Base-by-base conservation (phyloP, 2,113 vertebrate species). In the Canis aureus region DNA sequence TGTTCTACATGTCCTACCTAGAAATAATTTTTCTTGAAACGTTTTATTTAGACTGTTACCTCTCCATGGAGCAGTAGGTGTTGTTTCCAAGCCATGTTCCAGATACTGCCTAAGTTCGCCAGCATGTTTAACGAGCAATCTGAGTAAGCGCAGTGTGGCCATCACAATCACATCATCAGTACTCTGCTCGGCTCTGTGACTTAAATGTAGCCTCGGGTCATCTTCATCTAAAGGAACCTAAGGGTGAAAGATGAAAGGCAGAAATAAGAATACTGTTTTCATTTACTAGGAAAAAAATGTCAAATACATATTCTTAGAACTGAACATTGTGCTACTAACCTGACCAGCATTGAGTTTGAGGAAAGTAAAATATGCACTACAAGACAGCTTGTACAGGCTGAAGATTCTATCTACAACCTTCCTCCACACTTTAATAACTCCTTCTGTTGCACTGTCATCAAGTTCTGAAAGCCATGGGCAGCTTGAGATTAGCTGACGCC, bases 151-250 rank as follows among this genome's bases (percentile, higher is more conserved):
- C 92, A 99, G 97, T 0, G 99, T 99, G 85, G 99, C 99, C 99
- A 99, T 99, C 91, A 99, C 99, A 15, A 99, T 99, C 38, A 99
- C 98, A 15, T 99, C 99, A 38, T 99, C 99, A 6, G 99, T 99
- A 98, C 99, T 99, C 98, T 99, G 99, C 95, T 99, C 99, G 64
- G 97, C 99, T 97, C 96, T 99, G 51, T 95, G 99, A 94, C 98
- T 98, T 93, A 99, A 98, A 97, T 98, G 99, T 49, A 99, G 96
- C 86, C 99, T 99, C 1, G 99, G 99, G 98, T 99, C 99, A 59
- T 99, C 99, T 97, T 99, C 99, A 96, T 99, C 99, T 53, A 99
- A 98, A 19, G 99, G 98, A 91, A 99, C 98, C 99, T 99, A 97
- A 35, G 78, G 17, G 67, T 49, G 5, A 88, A 96, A 60, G 90